phyloP scores from a whole-genome alignment of 2,797 vertebrate genomes.

The Crenuchus spilurus region DNA sequence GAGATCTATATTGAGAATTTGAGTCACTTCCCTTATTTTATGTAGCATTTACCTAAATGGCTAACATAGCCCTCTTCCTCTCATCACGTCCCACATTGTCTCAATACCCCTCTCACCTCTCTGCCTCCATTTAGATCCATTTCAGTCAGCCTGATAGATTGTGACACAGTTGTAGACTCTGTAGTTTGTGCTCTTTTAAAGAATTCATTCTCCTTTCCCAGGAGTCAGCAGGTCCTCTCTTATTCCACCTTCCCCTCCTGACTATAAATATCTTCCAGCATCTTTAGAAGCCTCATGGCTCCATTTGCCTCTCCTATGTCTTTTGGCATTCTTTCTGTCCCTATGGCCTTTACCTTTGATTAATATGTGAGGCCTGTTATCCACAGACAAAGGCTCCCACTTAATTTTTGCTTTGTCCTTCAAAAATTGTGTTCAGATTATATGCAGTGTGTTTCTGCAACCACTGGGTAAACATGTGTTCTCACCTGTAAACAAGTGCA shows the following conservation, averaged over 20 bases:
- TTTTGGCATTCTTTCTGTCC: background rate
- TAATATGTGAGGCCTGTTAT: slow-evolving; percentile 33
- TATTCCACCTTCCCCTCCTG: slow-evolving; percentile 25
- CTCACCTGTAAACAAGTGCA: slow-evolving; percentile 81
- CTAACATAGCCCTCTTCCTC: slow-evolving; percentile 10
- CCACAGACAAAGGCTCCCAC: slow-evolving; percentile 28
- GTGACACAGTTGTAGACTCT: slow-evolving; percentile 49
- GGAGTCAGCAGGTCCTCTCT: slow-evolving; percentile 41
- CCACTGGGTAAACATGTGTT: background rate
- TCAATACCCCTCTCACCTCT: slow-evolving; percentile 17
- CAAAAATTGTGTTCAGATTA: background rate
- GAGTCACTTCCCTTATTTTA: background rate
- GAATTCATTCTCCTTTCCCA: slow-evolving; percentile 45
- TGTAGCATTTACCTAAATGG: background rate
- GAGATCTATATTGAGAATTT: slow-evolving; percentile 22
- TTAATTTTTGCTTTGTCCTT: background rate
- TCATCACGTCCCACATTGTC: slow-evolving; percentile 17
- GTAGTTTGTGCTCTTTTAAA: slow-evolving; percentile 54
- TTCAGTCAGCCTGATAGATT: slow-evolving; percentile 52
- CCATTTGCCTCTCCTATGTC: slow-evolving; percentile 15
- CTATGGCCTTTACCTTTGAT: slow-evolving; percentile 17
- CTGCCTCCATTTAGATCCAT: slow-evolving; percentile 49
- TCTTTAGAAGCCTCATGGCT: slow-evolving; percentile 36
- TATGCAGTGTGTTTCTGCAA: background rate
- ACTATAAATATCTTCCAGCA: slow-evolving; percentile 41